Evolutionary conservation across 2,888 invertebrate genomes (phyloP).

Genomic region (Caenorhabditis sp.): DNA sequence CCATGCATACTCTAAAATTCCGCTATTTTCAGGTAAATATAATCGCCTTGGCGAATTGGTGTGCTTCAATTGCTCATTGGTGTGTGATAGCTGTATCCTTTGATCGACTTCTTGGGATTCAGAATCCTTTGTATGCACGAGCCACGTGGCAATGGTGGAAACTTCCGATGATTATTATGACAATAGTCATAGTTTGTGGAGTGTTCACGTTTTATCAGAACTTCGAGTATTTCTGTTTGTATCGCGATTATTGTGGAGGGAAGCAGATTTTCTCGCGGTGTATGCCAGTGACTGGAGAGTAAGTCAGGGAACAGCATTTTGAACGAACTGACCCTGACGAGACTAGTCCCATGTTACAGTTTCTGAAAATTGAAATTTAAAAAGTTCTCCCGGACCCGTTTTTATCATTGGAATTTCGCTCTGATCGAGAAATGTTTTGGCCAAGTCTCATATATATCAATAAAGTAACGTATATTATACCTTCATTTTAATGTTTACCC

Average conservation of each 20-base stretch:
- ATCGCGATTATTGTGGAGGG: conserved; percentile 57
- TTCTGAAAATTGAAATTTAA: too few species aligned
- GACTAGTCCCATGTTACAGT: too few species aligned
- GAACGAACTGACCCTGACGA: too few species aligned
- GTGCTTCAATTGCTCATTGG: conserved; percentile 70
- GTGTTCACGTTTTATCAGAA: conserved; percentile 65
- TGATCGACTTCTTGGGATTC: conserved; percentile 67
- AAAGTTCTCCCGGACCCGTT: too few species aligned
- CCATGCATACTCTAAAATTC: too few species aligned
- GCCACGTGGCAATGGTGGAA: conserved; percentile 58
- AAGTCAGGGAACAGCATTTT: too few species aligned
- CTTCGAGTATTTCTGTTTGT: conserved; percentile 60
- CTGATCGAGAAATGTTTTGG: too few species aligned
- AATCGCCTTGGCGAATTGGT: conserved; percentile 69
- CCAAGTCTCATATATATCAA: too few species aligned
- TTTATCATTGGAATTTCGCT: too few species aligned
- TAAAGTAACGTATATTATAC: too few species aligned
- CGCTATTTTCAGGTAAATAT: conserved; percentile 54
- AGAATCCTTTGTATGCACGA: conserved; percentile 63
- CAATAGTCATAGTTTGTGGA: conserved; percentile 59
- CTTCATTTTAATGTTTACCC: too few species aligned
- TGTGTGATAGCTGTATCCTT: conserved; percentile 70
- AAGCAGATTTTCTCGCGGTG: conserved; percentile 64
- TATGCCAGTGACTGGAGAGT: conserved; percentile 58
- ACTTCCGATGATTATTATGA: conserved; percentile 56